Conservation (phyloP, 2,113 vertebrate genomes). For the Rhadina sibilatrix region DNA sequence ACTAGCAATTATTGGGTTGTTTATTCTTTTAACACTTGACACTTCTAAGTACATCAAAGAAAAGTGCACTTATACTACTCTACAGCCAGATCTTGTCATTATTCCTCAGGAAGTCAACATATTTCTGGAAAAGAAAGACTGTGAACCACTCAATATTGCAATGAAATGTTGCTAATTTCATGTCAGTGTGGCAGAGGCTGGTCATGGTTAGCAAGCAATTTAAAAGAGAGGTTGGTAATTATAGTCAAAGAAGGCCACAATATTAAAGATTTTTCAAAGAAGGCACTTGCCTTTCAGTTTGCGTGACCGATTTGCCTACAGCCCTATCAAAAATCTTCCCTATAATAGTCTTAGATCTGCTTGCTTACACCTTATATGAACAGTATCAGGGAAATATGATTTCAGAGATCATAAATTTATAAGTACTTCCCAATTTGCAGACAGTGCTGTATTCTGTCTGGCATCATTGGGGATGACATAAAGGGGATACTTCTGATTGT, state of each 20-base stretch:
- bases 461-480: background rate
- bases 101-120: background rate
- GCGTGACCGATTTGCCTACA: background rate
- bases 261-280: background rate
- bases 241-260: background rate
- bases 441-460: background rate
- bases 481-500: background rate
- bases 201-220: background rate
- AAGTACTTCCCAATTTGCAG: background rate
- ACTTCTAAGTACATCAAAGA: constrained; percentile 38
- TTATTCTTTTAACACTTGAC: constrained; percentile 44
- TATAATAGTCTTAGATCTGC: background rate
- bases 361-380: background rate
- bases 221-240: background rate
- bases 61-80: background rate
- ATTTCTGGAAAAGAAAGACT: background rate
- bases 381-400: background rate
- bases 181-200: background rate
- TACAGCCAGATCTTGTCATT: constrained; percentile 1
- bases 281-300: background rate
- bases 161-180: background rate
- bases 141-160: background rate
- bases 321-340: background rate
- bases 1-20: background rate
- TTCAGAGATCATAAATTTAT: background rate